Evolutionary conservation across 1,140 invertebrate species (phyloP), one percentile per base, ranked within the genome.

Genomic region (Pseudomyrmex gracilis): DNA sequence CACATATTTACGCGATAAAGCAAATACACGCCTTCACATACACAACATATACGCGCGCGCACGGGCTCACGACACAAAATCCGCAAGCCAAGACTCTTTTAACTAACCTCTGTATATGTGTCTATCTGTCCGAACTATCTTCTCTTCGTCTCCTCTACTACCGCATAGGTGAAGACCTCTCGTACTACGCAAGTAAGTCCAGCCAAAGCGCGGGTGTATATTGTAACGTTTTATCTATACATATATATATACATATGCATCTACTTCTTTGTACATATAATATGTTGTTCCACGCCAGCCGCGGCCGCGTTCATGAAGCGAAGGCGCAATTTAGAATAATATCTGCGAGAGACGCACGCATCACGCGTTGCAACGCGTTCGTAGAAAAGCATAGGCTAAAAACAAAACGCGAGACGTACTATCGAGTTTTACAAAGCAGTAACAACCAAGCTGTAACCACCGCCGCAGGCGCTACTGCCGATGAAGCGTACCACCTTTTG

Each of bases 81-180:
- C 15, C 66, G 64, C 73, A 74, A 77, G 77, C 76, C 76, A 78
- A 71, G 61, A 34, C 34, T 49, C 74, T 76, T 90, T 91, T 85
- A 92, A 93, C 92, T 94, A 94, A 94, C 90, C 85, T 93, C 89
- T 92, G n/a, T 80, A 88, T 34, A 34, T 93, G 89, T 94, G 90
- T 94, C 92, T 94, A 92, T 94, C 87, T 94, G 93, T 92, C 92
- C 91, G 91, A 92, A 92, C 64, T 89, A 78, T 90, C 90, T 89
- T 89, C 89, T 92, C 89, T 91, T 93, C 92, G 90, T 93, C 76
- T 80, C 91, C 90, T 93, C 92, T 90, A 91, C 90, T 89, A 90
- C 92, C 86, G 90, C 92, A 87, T 93, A 94, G 94, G 93, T 93
- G 93, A 94, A 88, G 93, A 94, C 92, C 93, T 93, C 93, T 93